Percentiles rank a stretch among this genome's conserved stretches.
phyloP scores from a whole-genome alignment of 2,888 invertebrate species.

The Hypomecis atomaria region DNA sequence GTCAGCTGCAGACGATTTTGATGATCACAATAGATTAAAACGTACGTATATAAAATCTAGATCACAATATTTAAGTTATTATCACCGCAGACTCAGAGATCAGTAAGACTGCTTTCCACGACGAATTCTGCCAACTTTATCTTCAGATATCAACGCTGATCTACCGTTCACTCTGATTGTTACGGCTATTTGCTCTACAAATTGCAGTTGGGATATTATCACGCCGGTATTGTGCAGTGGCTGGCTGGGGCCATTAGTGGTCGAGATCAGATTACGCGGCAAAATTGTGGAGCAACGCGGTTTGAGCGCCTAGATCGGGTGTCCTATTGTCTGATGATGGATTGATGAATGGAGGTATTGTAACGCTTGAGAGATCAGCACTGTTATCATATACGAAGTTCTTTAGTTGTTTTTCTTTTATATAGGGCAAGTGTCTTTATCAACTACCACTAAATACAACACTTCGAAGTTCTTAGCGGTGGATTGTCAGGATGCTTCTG shows the following conservation, averaged over 20 bases:
- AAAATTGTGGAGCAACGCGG: conserved; percentile 77
- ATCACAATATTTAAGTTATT: no score
- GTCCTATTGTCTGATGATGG: conserved; percentile 47
- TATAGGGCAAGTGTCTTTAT: no score
- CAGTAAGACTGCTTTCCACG: background rate
- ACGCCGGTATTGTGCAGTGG: conserved; percentile 34
- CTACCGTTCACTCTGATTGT: conserved; percentile 26
- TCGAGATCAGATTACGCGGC: conserved; percentile 63
- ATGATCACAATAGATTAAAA: background rate
- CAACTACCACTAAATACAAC: background rate
- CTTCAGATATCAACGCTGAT: conserved; percentile 28
- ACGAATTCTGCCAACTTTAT: conserved; percentile 20
- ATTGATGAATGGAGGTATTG: conserved; percentile 54
- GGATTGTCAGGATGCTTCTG: no score
- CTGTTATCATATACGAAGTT: background rate
- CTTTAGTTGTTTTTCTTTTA: background rate
- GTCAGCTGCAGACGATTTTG: no score
- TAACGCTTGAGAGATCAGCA: conserved; percentile 1
- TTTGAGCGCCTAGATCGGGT: conserved; percentile 65
- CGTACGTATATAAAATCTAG: background rate
- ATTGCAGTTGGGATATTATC: conserved; percentile 41
- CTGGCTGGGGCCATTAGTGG: conserved; percentile 68
- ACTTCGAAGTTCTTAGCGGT: no score
- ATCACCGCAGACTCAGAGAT: background rate
- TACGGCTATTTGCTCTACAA: conserved; percentile 39